Percentiles rank a stretch among this genome's conserved stretches.
Conservation (phyloP, 2,797 vertebrate genomes). For the Peromyscus attwateri region DNA sequence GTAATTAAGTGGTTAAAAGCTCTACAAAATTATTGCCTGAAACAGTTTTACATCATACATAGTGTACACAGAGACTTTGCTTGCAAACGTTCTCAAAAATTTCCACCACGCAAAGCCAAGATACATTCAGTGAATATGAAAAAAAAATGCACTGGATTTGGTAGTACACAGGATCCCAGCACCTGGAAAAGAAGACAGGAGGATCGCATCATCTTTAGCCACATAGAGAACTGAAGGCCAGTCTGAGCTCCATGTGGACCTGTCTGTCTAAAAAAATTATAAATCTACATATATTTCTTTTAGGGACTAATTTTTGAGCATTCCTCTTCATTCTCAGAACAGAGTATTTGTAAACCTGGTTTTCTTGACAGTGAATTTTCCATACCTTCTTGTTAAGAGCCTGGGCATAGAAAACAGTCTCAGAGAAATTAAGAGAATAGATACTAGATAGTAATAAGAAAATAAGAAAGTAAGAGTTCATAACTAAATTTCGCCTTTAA, state of each 20-base stretch:
- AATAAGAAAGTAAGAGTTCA: background rate
- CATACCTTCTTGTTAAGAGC: background rate
- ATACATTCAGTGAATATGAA: background rate
- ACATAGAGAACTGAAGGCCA: background rate
- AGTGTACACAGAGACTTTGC: background rate
- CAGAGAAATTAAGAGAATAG: background rate
- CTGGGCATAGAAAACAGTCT: background rate
- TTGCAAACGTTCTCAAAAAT: background rate
- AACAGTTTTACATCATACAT: background rate
- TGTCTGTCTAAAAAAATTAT: background rate
- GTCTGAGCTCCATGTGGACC: background rate
- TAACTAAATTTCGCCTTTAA: conserved; percentile 23
- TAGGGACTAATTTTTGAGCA: background rate
- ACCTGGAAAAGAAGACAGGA: no score
- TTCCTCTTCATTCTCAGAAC: background rate
- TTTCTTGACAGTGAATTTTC: background rate
- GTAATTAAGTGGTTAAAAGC: conserved; percentile 11
- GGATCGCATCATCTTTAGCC: background rate
- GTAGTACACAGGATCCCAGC: background rate
- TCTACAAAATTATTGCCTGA: background rate
- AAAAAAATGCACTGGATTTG: background rate
- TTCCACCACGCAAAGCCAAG: background rate
- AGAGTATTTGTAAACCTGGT: conserved; percentile 15
- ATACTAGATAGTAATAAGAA: background rate
- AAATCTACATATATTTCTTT: background rate